A percentile compares a stretch with the other conserved stretches of the same genome.
phyloP scores from a whole-genome alignment of 2,113 vertebrate genomes.

The Desmodus rotundus region DNA sequence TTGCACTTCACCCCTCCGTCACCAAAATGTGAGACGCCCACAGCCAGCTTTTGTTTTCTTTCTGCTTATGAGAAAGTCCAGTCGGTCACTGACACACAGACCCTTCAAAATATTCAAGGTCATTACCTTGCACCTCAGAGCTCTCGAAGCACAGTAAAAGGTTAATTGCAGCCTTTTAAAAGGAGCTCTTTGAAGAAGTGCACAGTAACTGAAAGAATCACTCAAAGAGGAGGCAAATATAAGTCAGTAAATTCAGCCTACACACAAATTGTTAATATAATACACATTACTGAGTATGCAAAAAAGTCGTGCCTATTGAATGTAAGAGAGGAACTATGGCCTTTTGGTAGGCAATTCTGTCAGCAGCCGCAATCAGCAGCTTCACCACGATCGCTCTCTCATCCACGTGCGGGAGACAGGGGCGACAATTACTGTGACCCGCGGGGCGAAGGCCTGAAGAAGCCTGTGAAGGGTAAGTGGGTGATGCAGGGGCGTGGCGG shows the following conservation, averaged over 20 bases:
- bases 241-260: background rate
- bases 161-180: background rate
- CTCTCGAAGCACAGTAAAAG: background rate
- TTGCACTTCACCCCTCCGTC: background rate
- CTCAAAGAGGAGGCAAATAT: background rate
- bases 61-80: background rate
- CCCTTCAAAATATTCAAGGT: background rate
- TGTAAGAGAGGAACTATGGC: background rate
- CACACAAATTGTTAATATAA: background rate
- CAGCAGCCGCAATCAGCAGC: background rate
- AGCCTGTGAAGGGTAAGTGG: background rate
- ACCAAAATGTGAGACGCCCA: background rate
- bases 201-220: background rate
- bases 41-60: background rate
- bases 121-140: background rate
- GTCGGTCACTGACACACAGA: background rate
- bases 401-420: background rate
- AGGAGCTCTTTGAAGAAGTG: background rate
- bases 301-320: background rate
- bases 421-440: rapidly evolving
- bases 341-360: background rate
- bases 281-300: background rate
- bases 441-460: background rate
- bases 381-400: background rate
- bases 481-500: no score